Base-by-base conservation (phyloP, 2,888 invertebrate genomes). In the Idaea dimidiata region DNA sequence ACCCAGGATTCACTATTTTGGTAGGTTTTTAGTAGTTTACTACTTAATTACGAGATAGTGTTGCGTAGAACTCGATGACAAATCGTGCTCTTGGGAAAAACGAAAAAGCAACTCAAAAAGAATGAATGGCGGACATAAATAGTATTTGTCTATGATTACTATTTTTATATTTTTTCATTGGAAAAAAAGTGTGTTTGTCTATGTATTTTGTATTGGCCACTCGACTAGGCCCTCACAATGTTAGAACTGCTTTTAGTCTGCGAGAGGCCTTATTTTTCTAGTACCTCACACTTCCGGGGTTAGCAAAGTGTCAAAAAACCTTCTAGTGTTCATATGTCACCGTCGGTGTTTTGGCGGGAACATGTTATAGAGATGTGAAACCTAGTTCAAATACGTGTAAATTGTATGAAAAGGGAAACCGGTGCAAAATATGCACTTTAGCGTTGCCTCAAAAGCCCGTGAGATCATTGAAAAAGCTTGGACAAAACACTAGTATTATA, bases 91-190 rank as follows among this genome's bases (percentile, higher is more conserved):
- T 82, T 82, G 77, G 81, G 83, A 88, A 88, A 89, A 91, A 90
- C 85, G 91, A 91, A 91, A 92, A 92, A 89, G 88, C 88, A 90
- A 91, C 89, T 91, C 89, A 90, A 89, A 70, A 90, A 89, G 90
- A 88, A 89, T 89, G 89, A 90, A 90, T 89, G 90, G 90, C 89
- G 89, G 90, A 91, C 91, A 91, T 91, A 91, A 91, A 91, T 91
- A 91, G 89, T 87, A 87, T 78, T 89, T 87, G 88, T 91, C 91
- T 91, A 89, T 90, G 89, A 80, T 69, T 72, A 67, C 69, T 75
- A 81, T 81, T 80, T 78, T 75, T 68, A 72, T 58, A 70, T 72
- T 72, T 75, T 66, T 66, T 64, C 32, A 65, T 70, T 67, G 57
- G 56, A 31, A 33, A 56, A 56, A 53, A 31, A 24, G 31, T 61